Conservation (phyloP, 2,797 vertebrate genomes). For the Galago senegalensis region DNA sequence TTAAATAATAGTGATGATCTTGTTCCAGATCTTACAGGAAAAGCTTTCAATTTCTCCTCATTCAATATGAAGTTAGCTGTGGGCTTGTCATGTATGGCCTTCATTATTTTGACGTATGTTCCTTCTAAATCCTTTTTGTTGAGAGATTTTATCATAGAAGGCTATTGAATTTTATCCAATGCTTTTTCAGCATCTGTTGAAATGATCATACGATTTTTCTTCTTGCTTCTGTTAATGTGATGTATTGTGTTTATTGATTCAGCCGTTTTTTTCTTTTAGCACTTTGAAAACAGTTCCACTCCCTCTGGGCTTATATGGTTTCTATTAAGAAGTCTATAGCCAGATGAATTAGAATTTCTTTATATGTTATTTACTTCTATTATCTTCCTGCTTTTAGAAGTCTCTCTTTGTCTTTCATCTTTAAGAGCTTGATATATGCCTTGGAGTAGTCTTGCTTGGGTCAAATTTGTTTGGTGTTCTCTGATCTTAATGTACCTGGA, state of each 20-base stretch:
- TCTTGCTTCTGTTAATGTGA: neutral
- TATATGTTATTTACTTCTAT: neutral
- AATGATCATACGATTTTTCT: neutral
- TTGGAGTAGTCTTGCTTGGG: neutral
- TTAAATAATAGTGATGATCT: neutral
- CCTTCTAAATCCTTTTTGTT: neutral
- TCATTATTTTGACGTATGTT: neutral
- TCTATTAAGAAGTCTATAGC: neutral
- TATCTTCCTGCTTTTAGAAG: neutral
- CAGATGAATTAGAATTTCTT: neutral
- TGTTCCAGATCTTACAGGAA: neutral
- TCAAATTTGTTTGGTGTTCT: neutral
- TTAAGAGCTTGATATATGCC: neutral
- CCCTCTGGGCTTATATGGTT: neutral
- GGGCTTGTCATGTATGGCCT: neutral
- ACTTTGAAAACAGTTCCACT: neutral
- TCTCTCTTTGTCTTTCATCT: neutral
- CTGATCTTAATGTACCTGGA: neutral
- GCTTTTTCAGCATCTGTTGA: neutral
- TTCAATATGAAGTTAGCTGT: neutral
- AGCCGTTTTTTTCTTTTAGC: neutral
- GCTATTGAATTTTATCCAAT: neutral
- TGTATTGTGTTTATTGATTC: neutral
- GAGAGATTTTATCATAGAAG: neutral
- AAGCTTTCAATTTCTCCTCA: neutral